phyloP scores from a whole-genome alignment of 92 coral and sea anemone genomes.

The Parazoanthus darwini region DNA sequence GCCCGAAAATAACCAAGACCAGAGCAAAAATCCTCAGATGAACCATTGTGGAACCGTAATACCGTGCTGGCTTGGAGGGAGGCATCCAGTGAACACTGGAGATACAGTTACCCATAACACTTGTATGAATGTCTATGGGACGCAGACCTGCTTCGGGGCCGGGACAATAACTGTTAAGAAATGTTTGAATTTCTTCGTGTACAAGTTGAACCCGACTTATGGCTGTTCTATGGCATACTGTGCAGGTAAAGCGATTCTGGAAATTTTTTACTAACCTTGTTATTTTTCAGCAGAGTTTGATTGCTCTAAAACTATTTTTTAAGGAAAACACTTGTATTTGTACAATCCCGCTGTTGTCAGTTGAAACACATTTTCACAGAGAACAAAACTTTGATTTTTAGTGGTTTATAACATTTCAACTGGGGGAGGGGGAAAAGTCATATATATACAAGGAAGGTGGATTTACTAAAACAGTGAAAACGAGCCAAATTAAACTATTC shows the following conservation, averaged over 20 bases:
- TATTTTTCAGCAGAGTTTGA: no score
- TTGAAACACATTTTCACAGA: no score
- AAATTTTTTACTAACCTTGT: no score
- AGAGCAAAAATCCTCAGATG: constrained; percentile 2
- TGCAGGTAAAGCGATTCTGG: constrained; percentile 17
- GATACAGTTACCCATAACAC: not conserved
- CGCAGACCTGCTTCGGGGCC: not conserved
- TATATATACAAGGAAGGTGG: no score
- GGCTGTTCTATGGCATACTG: constrained; percentile 9
- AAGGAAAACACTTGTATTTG: no score
- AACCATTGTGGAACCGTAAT: not conserved
- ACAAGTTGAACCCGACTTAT: not conserved
- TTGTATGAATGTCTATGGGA: not conserved
- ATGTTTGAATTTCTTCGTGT: constrained; percentile 1
- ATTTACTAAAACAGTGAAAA: no score
- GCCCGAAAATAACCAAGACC: constrained; percentile 23
- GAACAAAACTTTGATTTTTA: no score
- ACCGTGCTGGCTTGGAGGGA: constrained; percentile 30
- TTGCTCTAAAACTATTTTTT: no score
- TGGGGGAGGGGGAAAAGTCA: no score
- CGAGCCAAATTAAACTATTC: no score
- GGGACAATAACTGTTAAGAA: constrained; percentile 21
- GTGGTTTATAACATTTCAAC: no score
- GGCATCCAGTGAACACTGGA: not conserved
- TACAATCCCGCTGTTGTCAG: no score